Conservation (phyloP, 2,888 invertebrate species). For the Operophtera brumata region DNA sequence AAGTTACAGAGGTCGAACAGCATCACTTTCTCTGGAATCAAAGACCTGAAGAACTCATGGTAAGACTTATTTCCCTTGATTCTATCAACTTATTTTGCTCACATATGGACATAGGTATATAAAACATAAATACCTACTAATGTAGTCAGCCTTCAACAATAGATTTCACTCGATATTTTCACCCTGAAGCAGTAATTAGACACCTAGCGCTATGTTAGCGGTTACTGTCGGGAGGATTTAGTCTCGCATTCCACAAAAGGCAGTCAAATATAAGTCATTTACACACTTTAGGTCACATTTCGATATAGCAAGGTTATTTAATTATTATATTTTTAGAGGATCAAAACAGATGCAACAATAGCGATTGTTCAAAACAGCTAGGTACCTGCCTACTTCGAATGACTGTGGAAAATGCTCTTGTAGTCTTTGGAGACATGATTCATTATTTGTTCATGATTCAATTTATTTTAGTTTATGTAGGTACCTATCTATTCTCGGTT, state of each 20-base stretch:
- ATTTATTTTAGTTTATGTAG: neutral
- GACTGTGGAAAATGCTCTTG: conserved; percentile 2
- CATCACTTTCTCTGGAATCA: conserved; percentile 81
- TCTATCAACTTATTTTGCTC: neutral
- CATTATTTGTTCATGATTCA: conserved; percentile 12
- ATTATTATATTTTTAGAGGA: neutral
- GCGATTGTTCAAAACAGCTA: conserved; percentile 11
- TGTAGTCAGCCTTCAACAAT: conserved; percentile 31
- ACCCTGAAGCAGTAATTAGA: conserved; percentile 43
- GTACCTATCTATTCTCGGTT: neutral
- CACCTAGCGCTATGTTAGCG: conserved; percentile 35
- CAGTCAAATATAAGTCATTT: conserved; percentile 1
- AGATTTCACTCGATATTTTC: conserved; percentile 39
- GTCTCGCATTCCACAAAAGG: conserved; percentile 2
- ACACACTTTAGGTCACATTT: neutral
- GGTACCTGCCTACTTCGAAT: neutral
- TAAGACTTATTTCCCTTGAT: conserved; percentile 44
- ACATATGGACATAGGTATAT: neutral
- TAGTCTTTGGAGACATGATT: conserved; percentile 14
- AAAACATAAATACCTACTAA: neutral
- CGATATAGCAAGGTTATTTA: conserved; percentile 11
- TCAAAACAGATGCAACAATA: conserved; percentile 10
- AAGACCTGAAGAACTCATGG: conserved; percentile 81
- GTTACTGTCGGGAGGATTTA: conserved; percentile 23
- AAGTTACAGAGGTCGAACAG: conserved; percentile 80